Evolutionary conservation across 2,797 vertebrate species (phyloP).

Genomic region (Hemibagrus guttatus): DNA sequence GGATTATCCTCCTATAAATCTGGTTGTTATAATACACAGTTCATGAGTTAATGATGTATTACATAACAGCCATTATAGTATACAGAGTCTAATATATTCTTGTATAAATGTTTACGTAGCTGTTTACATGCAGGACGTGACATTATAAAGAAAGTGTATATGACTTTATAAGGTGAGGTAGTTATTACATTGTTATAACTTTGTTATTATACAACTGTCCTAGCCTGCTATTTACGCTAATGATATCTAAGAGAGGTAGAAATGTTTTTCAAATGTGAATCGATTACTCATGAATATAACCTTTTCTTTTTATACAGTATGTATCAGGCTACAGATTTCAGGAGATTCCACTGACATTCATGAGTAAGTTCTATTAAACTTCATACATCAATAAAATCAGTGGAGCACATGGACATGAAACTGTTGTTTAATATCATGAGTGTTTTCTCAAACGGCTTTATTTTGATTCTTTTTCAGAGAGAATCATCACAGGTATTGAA

Average conservation of each 20-base stretch:
- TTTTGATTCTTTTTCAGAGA: slow-evolving; percentile 63
- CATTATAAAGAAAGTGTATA: background rate
- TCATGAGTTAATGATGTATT: background rate
- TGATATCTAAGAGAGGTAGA: background rate
- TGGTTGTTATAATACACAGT: background rate
- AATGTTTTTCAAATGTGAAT: background rate
- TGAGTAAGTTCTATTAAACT: slow-evolving; percentile 81
- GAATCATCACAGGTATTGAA: slow-evolving; percentile 62
- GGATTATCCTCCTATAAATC: background rate
- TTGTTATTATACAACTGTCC: background rate
- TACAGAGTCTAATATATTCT: background rate
- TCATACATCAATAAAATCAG: background rate
- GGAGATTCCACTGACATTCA: slow-evolving; percentile 89
- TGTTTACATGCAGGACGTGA: too few species aligned
- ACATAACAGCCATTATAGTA: background rate
- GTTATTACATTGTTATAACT: background rate
- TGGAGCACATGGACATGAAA: background rate
- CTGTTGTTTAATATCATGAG: background rate
- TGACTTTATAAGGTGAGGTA: background rate
- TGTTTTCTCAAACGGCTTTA: background rate
- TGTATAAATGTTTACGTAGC: background rate
- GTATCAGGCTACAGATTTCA: slow-evolving; percentile 86
- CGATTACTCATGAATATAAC: background rate
- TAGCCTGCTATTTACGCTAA: background rate
- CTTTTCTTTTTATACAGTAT: slow-evolving; percentile 74